These are phyloP conservation scores for Xiphorhynchus erythropygius DNA, from an alignment of 2,797 vertebrate species.

Conservation along the genomic window DNA sequence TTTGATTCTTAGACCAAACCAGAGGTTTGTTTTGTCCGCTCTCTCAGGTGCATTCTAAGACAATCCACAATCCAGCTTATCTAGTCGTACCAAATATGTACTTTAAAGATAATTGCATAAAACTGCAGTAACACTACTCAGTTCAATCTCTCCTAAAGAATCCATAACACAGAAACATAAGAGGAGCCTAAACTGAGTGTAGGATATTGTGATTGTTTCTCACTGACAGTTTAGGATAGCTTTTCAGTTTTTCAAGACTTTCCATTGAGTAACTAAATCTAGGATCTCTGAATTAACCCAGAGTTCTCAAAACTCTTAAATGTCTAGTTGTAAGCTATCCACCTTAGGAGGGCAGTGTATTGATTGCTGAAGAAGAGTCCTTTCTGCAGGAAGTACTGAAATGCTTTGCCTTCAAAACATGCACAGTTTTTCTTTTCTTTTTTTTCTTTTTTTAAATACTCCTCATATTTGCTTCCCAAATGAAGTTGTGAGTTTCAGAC, in stretches of 20 bases:
- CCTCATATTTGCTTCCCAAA: background rate
- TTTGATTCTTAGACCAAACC: background rate
- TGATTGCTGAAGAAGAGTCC: background rate
- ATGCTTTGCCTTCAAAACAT: background rate
- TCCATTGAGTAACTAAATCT: background rate
- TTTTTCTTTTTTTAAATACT: background rate
- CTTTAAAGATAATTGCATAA: background rate
- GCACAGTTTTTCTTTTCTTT: fast-evolving
- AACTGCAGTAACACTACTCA: background rate
- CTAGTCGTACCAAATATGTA: background rate
- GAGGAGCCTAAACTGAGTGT: background rate
- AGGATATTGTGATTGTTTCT: background rate
- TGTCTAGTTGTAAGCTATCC: background rate
- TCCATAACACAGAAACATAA: background rate
- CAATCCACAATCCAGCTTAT: background rate
- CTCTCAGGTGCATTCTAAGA: background rate
- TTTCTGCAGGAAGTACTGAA: background rate
- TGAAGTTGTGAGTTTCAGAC: background rate
- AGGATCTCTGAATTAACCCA: background rate
- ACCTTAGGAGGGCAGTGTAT: fast-evolving
- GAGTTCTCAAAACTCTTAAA: background rate
- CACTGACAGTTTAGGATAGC: background rate
- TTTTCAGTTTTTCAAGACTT: background rate
- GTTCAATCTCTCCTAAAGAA: background rate
- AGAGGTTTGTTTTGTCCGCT: background rate